Base-by-base conservation (phyloP, 2,797 vertebrate species). In the Poeciliopsis turneri region DNA sequence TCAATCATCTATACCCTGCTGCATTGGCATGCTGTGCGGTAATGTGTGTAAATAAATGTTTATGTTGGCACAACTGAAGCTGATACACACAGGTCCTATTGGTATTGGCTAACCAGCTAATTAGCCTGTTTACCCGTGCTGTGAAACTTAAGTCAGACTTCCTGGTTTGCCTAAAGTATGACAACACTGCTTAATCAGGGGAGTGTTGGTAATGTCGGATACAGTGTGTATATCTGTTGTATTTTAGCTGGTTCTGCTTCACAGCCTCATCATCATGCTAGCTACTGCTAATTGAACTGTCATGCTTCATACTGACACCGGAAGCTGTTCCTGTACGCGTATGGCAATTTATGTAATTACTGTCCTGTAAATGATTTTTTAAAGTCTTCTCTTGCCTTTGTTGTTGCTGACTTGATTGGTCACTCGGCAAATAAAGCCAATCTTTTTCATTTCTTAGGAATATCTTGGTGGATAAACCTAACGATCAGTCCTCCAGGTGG, bases 381-480 rank as follows among this genome's bases (percentile, higher is more conserved):
- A 11, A 30, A 33, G 6, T 71, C 8, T 12, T 45, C 23, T 36
- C 45, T 70, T 11, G 12, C 45, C 25, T 57, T 53, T 47, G 10
- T 36, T 79, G 41, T 72, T 49, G 23, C 2, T 36, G 25, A 39
- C 6, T 2, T 16, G 39, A 66, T 39, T 20, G 20, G 36, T 25
- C 64, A 11, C 49, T 2, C 0, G 1, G 0, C 51, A 76, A 28
- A 72, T 51, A 47, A 57, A 25, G 3, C 47, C 12, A 2, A 4
- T 64, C 1, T 72, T 0, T 82, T 3, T 82, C 4, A 3, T 90
- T 91, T 79, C 87, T 25, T 49, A 99, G 98, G 92, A 99, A 99
- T 88, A 99, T 99, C 94, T 96, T 99, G 96, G 97, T 98, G 93
- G 98, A 99, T 93, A 99, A 98, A 92, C 98, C 98, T 75, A 99